Evolutionary conservation across 2,797 vertebrate species (phyloP), one percentile per base, ranked within the genome.

Genomic region (Tadarida brasiliensis): DNA sequence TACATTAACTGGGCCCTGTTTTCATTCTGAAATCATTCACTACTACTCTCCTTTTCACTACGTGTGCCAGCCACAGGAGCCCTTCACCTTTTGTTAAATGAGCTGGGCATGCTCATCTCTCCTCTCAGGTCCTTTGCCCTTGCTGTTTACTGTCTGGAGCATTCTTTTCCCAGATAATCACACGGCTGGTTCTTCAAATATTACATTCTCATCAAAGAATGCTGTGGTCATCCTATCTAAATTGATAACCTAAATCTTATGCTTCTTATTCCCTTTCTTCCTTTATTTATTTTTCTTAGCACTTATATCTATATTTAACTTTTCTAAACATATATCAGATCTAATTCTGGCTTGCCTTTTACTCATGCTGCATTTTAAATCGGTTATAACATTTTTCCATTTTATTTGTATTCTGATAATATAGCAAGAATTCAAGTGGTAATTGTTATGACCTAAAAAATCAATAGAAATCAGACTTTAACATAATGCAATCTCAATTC

Each of bases 361-460:
- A 94, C 1, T 87, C 30, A 61, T 39, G 11, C 2, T 74, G 51
- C 6, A 76, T 85, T 87, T 11, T 57, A 70, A 92, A 28, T 61
- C 35, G 87, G 19, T 16, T 70, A 71, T 59, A 63, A 47, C 5
- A 7, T 11, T 73, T 28, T 67, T 57, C 19, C 7, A 51, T 30
- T 94, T 70, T 91, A 67, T 59, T 96, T 95, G 22, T 74, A 85
- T 93, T 90, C 44, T 76, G 17, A 63, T 94, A 95, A 70, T 82
- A 9, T 51, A 77, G 17, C 33, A 90, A 71, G 3, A 87, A 74
- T 88, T 90, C 83, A 90, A 95, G 9, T 80, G 14, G 16, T 63
- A 83, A 93, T 39, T 87, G 2, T 84, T 94, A 77, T 80, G 44
- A 85, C 39, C 63, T 80, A 51, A 74, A 94, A 74, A 63, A 1